Base-by-base conservation (phyloP, 2,113 vertebrate species). In the Ophthalmolycus amberensis region DNA sequence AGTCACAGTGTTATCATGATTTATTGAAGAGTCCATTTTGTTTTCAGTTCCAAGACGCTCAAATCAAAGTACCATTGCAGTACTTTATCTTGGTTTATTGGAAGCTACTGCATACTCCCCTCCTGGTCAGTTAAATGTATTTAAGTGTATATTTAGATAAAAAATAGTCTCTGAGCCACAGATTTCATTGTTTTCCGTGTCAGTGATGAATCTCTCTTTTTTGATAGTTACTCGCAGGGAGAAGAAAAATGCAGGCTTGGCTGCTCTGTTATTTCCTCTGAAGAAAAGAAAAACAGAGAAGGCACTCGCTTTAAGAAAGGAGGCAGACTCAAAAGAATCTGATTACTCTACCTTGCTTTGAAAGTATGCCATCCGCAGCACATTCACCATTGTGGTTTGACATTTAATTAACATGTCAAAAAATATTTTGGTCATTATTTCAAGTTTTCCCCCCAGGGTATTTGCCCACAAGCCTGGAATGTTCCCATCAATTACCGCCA, bases 71-170 rank as follows among this genome's bases (percentile, higher is more conserved):
- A 88, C 74, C 88, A 79, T 72, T 82, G 91, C 84, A 81, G 90
- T 88, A 68, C 88, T 91, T 92, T 91, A 93, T 93, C 89, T 91
- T 93, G 87, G 79, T 93, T 92, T 93, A 94, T 93, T 89, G 83
- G 88, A 91, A 90, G 87, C 74, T 77, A 70, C 76, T 84, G 86
- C 82, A 80, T 79, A 74, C 79, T 87, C 85, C 85, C 89, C 89
- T 89, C 91, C 86, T 91, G 89, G 89, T 93, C 92, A 94, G 74
- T 94, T 92, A 93, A 91, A 94, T 83, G 92, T 91, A 89, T 93
- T 94, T 94, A 93, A 91, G 90, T 88, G 83, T 90, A 87, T 91
- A 92, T 93, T 93, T 90, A 91, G 92, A 93, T 93, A 93, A 94
- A 92, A 92, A 92, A 92, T 91, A 90, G 86, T 87, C 90, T 90